phyloP scores from a whole-genome alignment of 2,888 invertebrate genomes.

The Alsophila aescularia region DNA sequence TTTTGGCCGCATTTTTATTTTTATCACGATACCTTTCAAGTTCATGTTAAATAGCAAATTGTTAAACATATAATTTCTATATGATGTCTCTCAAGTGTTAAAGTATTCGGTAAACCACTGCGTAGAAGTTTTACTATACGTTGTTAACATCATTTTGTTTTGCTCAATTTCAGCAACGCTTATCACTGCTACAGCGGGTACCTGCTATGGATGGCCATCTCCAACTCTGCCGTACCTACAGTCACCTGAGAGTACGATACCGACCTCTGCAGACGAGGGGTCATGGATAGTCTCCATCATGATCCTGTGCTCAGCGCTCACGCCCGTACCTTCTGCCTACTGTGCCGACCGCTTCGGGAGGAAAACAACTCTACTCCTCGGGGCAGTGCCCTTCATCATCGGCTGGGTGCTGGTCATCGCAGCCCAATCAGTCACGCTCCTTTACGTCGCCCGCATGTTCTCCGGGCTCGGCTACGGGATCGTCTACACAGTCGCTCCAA shows the following conservation, averaged over 20 bases:
- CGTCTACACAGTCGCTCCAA: constrained; percentile 85
- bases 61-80: too few relatives aligned
- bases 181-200: constrained; percentile 81
- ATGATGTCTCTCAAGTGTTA: too few relatives aligned
- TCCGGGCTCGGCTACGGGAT: constrained; percentile 87
- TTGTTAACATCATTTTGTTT: too few relatives aligned
- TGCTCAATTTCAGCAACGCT: constrained; percentile 76
- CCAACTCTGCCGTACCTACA: constrained; percentile 83
- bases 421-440: constrained; percentile 80
- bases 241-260: constrained; percentile 73
- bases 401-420: constrained; percentile 87
- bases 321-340: constrained; percentile 85
- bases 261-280: constrained; percentile 77
- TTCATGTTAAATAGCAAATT: too few relatives aligned
- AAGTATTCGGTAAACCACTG: too few relatives aligned
- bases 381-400: constrained; percentile 85
- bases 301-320: constrained; percentile 86
- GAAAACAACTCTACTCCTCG: constrained; percentile 86
- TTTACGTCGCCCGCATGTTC: constrained; percentile 86
- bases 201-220: constrained; percentile 86
- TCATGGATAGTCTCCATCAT: constrained; percentile 87
- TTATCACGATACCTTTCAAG: constrained; percentile 2
- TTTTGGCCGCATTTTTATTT: constrained; percentile 23
- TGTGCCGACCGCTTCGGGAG: constrained; percentile 87
- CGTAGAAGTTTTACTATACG: too few relatives aligned